Percentiles rank a stretch among this genome's conserved stretches.
Conservation (phyloP, 53 echinoderm and acorn worm species). For the Apostichopus leukothele region DNA sequence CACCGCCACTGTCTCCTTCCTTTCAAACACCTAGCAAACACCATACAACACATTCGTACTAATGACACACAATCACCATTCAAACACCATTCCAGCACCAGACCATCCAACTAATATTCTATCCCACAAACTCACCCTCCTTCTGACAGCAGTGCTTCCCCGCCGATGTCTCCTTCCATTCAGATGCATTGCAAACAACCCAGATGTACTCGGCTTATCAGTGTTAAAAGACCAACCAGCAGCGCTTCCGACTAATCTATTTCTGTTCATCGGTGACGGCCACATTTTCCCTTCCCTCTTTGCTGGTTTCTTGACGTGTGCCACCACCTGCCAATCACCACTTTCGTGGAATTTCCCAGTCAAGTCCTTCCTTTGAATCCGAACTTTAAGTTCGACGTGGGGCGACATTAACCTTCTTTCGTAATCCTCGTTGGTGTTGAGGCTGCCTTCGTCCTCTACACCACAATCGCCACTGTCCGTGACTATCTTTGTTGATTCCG, state of each 20-base stretch:
- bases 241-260: background rate
- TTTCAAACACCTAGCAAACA: background rate
- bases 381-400: constrained; percentile 10
- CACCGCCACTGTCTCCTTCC: constrained; percentile 1
- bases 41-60: no score
- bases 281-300: background rate
- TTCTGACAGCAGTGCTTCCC: background rate
- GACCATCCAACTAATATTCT: no score
- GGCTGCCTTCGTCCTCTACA: background rate
- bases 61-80: no score
- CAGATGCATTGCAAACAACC: constrained; percentile 16
- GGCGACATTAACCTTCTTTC: background rate
- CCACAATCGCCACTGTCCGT: background rate
- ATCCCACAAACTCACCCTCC: background rate
- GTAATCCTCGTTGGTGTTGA: background rate
- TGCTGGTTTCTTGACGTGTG: background rate
- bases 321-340: background rate
- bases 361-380: background rate
- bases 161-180: constrained; percentile 25
- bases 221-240: background rate
- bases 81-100: no score
- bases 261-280: background rate
- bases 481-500: background rate
- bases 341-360: constrained; percentile 1
- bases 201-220: background rate